Evolutionary conservation across 2,888 invertebrate genomes (phyloP).

Genomic region (Aricia artaxerxes): DNA sequence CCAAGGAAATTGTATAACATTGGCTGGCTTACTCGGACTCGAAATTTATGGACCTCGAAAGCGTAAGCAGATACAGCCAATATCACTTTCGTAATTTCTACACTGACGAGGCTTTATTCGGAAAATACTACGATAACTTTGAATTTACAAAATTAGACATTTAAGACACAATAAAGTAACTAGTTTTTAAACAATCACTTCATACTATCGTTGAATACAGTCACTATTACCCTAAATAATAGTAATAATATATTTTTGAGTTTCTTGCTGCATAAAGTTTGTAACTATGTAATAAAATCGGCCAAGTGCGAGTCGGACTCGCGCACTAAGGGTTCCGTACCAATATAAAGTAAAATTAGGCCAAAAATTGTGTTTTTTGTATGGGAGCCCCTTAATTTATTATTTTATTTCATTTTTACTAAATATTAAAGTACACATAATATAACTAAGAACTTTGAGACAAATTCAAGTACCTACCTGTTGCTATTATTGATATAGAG

Average conservation of each 20-base stretch:
- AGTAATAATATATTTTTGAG: neutral
- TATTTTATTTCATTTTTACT: too few species aligned
- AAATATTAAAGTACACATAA: too few species aligned
- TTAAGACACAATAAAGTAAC: neutral
- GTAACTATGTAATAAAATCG: too few species aligned
- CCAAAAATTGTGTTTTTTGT: too few species aligned
- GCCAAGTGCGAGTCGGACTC: too few species aligned
- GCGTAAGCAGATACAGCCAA: neutral
- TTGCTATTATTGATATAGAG: too few species aligned
- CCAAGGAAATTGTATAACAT: neutral
- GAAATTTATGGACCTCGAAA: neutral
- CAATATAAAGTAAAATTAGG: too few species aligned
- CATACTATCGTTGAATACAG: neutral
- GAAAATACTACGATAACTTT: neutral
- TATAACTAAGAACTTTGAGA: too few species aligned
- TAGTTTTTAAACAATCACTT: neutral
- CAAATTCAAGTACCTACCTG: too few species aligned
- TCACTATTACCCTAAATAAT: neutral
- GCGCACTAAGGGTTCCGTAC: too few species aligned
- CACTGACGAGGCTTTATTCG: neutral
- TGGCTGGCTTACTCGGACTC: neutral
- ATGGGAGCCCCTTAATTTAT: too few species aligned
- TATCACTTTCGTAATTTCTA: slow-evolving; percentile 11
- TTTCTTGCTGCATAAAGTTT: too few species aligned
- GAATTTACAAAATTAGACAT: neutral